Percentiles rank a stretch among this genome's conserved stretches.
These are phyloP conservation scores for Hippasteria phrygiana DNA, from an alignment of 53 echinoderm and acorn worm species.

Conservation along the genomic window DNA sequence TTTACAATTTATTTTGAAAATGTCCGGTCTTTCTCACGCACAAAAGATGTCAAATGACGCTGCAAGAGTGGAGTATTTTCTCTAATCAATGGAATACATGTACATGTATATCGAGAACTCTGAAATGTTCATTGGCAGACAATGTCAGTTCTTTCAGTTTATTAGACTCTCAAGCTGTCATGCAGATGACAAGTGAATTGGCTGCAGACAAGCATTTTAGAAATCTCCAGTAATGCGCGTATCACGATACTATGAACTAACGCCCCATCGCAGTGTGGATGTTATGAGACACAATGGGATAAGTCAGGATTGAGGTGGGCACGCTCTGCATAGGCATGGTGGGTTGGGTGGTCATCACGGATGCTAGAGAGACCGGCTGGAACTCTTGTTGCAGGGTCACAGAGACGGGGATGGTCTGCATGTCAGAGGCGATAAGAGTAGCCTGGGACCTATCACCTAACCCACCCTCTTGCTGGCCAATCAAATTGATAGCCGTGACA, in stretches of 20 bases:
- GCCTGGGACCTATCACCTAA: constrained; percentile 27
- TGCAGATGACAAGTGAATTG: background rate
- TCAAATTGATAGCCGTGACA: constrained; percentile 72
- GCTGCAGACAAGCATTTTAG: background rate
- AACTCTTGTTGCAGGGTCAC: constrained; percentile 72
- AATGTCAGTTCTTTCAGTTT: background rate
- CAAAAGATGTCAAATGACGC: no score
- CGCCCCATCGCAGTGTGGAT: constrained; percentile 71
- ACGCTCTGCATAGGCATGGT: constrained; percentile 78
- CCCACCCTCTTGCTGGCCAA: constrained; percentile 58
- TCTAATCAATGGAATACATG: background rate
- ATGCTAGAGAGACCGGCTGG: constrained; percentile 75
- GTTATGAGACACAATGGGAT: constrained; percentile 87
- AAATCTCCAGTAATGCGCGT: background rate
- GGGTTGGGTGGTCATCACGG: constrained; percentile 74
- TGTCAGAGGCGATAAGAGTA: constrained; percentile 21
- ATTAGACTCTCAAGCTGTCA: background rate
- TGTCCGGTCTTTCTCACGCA: no score
- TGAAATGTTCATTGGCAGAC: no score
- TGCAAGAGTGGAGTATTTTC: no score
- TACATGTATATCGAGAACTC: background rate
- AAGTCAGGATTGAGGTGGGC: constrained; percentile 91
- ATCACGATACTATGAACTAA: background rate
- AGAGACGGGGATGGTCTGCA: constrained; percentile 75
- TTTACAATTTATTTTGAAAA: no score